Evolutionary conservation across 2,113 vertebrate species (phyloP).

Genomic region (Neodon shergylaensis): DNA sequence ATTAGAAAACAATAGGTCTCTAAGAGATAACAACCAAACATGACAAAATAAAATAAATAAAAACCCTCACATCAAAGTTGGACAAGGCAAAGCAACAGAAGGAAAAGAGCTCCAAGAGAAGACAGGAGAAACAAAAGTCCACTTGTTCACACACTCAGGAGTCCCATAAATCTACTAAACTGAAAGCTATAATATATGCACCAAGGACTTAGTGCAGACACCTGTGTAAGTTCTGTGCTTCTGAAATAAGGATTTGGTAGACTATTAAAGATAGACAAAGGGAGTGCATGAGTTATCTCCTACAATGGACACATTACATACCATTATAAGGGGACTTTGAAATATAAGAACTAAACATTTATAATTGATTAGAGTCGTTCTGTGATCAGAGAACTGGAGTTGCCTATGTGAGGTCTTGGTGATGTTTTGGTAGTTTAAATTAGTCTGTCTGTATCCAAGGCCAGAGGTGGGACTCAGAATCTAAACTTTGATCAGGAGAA

Average conservation of each 20-base stretch:
- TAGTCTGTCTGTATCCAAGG: background rate
- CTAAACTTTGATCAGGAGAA: background rate
- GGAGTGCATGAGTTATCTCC: background rate
- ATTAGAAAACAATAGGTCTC: background rate
- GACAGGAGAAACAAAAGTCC: background rate
- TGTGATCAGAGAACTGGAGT: background rate
- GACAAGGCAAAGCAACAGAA: background rate
- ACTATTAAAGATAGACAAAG: background rate
- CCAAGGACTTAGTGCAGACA: background rate
- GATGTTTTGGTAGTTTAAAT: background rate
- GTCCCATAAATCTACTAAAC: background rate
- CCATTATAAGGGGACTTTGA: background rate
- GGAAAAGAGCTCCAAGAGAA: background rate
- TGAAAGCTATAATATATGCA: background rate
- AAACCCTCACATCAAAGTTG: background rate
- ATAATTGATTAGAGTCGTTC: background rate
- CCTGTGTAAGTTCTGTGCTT: background rate
- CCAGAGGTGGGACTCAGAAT: background rate
- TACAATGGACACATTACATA: background rate
- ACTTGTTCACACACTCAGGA: background rate
- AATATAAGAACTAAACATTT: background rate
- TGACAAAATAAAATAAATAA: background rate
- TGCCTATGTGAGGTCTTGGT: background rate
- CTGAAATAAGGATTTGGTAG: background rate
- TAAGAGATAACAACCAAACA: background rate